Percentiles rank a stretch among this genome's conserved stretches.
These are phyloP conservation scores for Taphrorychus bicolor DNA, from an alignment of 2,888 invertebrate genomes.

Conservation along the genomic window DNA sequence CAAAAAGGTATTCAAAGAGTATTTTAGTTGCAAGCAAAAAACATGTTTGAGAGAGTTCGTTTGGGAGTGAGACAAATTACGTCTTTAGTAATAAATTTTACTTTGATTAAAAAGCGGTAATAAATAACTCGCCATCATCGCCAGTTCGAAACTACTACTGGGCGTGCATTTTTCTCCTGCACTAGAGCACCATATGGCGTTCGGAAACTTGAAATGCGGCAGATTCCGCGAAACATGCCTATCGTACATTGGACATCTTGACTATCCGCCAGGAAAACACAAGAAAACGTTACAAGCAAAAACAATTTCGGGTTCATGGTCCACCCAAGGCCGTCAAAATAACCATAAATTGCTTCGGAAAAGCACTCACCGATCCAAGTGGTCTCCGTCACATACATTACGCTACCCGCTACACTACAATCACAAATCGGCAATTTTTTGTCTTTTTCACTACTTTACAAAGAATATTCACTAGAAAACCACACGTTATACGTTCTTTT, in stretches of 20 bases:
- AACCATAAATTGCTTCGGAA: not conserved
- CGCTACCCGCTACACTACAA: not conserved
- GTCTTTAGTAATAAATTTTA: not conserved
- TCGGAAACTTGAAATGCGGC: not conserved
- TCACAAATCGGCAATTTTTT: constrained; percentile 12
- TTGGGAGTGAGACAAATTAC: not conserved
- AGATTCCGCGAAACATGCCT: not conserved
- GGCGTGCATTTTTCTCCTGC: not conserved
- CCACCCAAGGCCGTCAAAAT: not conserved
- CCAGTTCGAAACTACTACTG: not conserved
- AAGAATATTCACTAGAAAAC: constrained; percentile 3
- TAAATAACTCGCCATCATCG: not conserved
- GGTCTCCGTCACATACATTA: constrained; percentile 36
- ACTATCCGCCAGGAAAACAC: not conserved
- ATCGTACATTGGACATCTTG: not conserved
- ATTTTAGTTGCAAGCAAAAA: not conserved
- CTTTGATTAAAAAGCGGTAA: not conserved
- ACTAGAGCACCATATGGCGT: not conserved
- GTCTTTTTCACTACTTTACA: constrained; percentile 6
- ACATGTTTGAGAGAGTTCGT: not conserved
- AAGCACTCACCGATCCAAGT: constrained; percentile 24
- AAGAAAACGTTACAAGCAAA: not conserved
- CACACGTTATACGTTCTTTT: constrained; percentile 7
- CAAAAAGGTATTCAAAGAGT: too few relatives aligned
- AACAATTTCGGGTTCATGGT: not conserved